Evolutionary conservation across 2,888 invertebrate species (phyloP).

Genomic region (Erebia ligea): DNA sequence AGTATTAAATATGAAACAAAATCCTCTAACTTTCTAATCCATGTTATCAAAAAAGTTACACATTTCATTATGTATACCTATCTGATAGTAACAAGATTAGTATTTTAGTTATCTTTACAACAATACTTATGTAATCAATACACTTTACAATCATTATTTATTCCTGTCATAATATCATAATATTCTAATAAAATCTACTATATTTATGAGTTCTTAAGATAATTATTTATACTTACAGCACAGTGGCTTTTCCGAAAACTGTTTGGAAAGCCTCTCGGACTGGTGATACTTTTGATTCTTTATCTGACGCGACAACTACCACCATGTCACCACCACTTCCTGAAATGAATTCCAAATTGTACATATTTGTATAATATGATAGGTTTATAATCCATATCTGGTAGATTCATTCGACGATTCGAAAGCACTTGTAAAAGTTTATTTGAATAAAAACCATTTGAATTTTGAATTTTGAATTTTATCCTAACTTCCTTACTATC

Average conservation of each 20-base stretch:
- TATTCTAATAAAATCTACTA: not conserved
- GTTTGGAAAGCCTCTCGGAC: conserved; percentile 91
- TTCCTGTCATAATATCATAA: not conserved
- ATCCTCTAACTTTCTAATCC: too few species aligned
- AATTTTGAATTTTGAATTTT: too few species aligned
- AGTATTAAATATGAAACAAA: too few species aligned
- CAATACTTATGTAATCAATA: not conserved
- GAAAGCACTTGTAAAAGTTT: too few species aligned
- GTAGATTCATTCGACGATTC: too few species aligned
- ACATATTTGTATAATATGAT: not conserved
- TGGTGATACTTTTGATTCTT: conserved; percentile 89
- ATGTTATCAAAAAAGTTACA: too few species aligned
- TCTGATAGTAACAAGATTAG: not conserved
- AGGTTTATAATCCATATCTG: not conserved
- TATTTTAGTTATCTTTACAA: conserved; percentile 2
- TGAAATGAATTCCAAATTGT: conserved; percentile 53
- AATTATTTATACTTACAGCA: conserved; percentile 81
- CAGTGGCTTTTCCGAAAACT: conserved; percentile 91
- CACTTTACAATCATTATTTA: not conserved
- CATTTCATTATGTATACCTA: too few species aligned
- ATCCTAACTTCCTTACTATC: too few species aligned
- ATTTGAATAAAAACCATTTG: too few species aligned
- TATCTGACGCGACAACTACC: conserved; percentile 89
- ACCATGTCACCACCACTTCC: conserved; percentile 92
- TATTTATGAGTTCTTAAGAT: not conserved